phyloP scores from a whole-genome alignment of 2,797 vertebrate genomes.

The Poeciliopsis gracilis region DNA sequence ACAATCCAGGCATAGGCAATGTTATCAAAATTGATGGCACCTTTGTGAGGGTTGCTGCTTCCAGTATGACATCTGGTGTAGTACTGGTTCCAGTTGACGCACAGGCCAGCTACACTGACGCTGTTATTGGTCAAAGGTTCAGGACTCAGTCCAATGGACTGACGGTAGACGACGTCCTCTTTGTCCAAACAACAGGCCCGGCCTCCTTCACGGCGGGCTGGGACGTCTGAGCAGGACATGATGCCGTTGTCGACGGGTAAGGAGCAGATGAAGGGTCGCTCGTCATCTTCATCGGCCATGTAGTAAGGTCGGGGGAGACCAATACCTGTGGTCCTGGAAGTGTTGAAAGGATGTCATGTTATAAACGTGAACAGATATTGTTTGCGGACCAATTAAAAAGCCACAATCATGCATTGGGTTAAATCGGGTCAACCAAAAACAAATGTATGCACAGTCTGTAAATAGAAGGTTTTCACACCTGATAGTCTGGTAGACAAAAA shows the following conservation, averaged over 20 bases:
- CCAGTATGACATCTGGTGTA: conserved; percentile 93
- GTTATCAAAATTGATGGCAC: conserved; percentile 98
- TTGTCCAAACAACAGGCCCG: conserved; percentile 92
- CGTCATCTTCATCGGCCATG: conserved; percentile 91
- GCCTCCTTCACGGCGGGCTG: conserved; percentile 88
- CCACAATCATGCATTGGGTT: neutral
- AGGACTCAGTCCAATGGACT: conserved; percentile 77
- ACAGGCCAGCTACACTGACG: conserved; percentile 80
- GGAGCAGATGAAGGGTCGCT: conserved; percentile 97
- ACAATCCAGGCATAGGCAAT: conserved; percentile 98
- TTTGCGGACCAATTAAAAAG: neutral
- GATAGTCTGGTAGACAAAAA: no score
- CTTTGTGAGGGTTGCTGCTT: conserved; percentile 93
- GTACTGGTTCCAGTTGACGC: conserved; percentile 97
- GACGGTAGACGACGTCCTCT: conserved; percentile 88
- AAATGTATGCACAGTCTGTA: neutral
- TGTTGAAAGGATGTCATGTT: neutral
- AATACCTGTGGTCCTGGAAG: conserved; percentile 85
- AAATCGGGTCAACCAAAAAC: neutral
- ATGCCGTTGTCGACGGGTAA: conserved; percentile 95
- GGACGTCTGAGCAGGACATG: conserved; percentile 93
- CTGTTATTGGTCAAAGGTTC: conserved; percentile 88
- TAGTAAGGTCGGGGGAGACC: conserved; percentile 91
- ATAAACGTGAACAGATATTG: neutral
- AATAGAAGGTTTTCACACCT: no score